A percentile compares a stretch with the other conserved stretches of the same genome.
phyloP scores from a whole-genome alignment of 2,797 vertebrate species.

The Vipera latastei region DNA sequence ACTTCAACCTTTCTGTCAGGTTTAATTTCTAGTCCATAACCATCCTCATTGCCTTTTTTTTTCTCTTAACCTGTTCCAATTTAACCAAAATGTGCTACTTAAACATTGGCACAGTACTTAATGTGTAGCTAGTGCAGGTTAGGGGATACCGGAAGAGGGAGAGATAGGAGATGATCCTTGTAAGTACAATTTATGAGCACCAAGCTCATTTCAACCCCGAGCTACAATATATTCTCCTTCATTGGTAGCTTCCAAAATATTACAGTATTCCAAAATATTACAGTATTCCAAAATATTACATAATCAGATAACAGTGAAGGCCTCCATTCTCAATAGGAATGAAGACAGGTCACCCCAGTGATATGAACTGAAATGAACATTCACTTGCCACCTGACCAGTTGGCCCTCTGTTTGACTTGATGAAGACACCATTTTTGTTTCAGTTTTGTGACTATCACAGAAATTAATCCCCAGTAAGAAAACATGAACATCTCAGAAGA shows the following conservation, averaged over 20 bases:
- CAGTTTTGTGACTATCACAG: slow-evolving; percentile 34
- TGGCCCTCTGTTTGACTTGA: slow-evolving; percentile 39
- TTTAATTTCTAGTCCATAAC: neutral
- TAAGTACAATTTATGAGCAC: neutral
- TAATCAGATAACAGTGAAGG: neutral
- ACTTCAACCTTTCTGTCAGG: neutral
- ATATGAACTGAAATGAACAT: neutral
- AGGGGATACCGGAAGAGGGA: neutral
- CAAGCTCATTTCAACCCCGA: no score
- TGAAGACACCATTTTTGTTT: slow-evolving; percentile 15
- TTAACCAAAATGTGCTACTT: neutral
- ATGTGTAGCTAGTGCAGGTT: neutral
- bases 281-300: neutral
- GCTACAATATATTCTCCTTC: no score
- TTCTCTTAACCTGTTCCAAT: neutral
- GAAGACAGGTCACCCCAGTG: slow-evolving; percentile 2
- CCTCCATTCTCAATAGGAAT: neutral
- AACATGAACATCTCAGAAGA: slow-evolving; percentile 24
- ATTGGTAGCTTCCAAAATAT: neutral
- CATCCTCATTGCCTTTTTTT: neutral
- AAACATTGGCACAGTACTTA: neutral
- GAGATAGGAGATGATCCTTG: neutral
- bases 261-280: slow-evolving; percentile 1
- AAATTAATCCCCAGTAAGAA: slow-evolving; percentile 47
- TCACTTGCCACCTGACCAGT: slow-evolving; percentile 24